Conservation (phyloP, 2,113 vertebrate genomes). For the Epinephelus cyanopodus region DNA sequence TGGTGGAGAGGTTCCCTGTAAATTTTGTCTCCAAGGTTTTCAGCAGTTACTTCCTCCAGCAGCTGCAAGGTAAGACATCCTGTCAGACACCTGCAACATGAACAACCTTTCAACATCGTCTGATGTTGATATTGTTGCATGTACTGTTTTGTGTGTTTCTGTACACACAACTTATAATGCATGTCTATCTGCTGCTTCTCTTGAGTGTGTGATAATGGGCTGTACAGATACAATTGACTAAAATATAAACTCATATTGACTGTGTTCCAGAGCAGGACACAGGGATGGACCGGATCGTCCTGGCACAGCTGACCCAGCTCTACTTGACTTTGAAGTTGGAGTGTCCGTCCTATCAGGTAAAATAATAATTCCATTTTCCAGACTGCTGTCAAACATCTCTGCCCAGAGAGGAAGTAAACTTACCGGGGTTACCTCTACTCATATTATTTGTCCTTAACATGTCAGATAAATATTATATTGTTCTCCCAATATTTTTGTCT, state of each 20-base stretch:
- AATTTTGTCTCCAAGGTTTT: conserved; percentile 94
- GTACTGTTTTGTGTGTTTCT: not conserved
- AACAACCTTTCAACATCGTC: not conserved
- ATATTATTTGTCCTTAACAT: too few species aligned
- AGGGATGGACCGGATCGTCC: conserved; percentile 78
- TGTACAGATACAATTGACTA: not conserved
- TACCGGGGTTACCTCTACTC: too few species aligned
- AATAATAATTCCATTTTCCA: not conserved
- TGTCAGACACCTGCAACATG: not conserved
- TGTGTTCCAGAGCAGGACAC: conserved; percentile 83
- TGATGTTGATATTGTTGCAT: not conserved
- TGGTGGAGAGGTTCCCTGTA: conserved; percentile 90
- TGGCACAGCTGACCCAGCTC: conserved; percentile 91
- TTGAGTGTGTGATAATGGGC: not conserved
- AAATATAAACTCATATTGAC: not conserved
- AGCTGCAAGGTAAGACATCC: conserved; percentile 88
- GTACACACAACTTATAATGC: not conserved
- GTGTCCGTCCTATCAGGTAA: conserved; percentile 90
- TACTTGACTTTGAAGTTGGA: conserved; percentile 90
- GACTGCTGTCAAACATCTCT: too few species aligned
- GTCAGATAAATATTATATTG: too few species aligned
- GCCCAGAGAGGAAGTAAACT: too few species aligned
- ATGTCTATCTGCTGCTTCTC: not conserved
- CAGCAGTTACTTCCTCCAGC: conserved; percentile 90
- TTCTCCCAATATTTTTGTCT: too few species aligned